These are phyloP conservation scores for Hyposmocoma kahamanoa DNA, from an alignment of 1,140 invertebrate species.

Conservation along the genomic window DNA sequence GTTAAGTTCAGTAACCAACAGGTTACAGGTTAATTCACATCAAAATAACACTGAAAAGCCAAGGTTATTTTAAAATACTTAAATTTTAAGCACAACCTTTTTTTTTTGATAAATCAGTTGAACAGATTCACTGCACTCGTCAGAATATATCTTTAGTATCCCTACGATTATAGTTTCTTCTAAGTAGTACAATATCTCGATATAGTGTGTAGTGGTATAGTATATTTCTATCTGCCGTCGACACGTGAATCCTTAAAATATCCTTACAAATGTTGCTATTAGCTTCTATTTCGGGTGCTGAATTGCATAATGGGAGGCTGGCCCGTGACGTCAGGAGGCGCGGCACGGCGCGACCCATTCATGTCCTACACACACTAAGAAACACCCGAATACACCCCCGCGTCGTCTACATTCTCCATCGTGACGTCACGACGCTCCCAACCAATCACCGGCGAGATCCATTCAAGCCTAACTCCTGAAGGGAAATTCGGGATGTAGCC, in stretches of 20 bases:
- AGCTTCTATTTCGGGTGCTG: constrained; percentile 38
- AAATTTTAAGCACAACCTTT: too few species aligned
- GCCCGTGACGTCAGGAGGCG: constrained; percentile 58
- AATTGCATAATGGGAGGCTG: constrained; percentile 55
- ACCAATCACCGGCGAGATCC: constrained; percentile 59
- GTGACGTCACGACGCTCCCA: constrained; percentile 54
- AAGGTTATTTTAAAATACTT: too few species aligned
- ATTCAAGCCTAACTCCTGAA: constrained; percentile 70
- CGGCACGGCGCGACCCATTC: constrained; percentile 60
- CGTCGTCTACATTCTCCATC: constrained; percentile 18
- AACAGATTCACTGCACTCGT: too few species aligned
- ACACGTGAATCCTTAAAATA: constrained; percentile 34
- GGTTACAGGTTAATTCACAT: too few species aligned
- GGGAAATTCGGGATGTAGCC: constrained; percentile 59
- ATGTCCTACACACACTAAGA: constrained; percentile 35
- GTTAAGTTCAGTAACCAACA: too few species aligned
- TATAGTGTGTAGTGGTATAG: too few species aligned
- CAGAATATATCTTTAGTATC: too few species aligned
- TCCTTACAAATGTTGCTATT: constrained; percentile 44
- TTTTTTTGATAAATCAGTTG: too few species aligned
- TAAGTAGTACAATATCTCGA: too few species aligned
- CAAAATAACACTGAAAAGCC: too few species aligned
- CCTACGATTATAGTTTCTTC: too few species aligned
- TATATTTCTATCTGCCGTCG: too few species aligned
- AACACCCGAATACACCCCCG: constrained; percentile 12